Percentiles rank a stretch among this genome's conserved stretches.
These are phyloP conservation scores for Sclerodermus sp. DNA, from an alignment of 2,888 invertebrate species.

Conservation along the genomic window DNA sequence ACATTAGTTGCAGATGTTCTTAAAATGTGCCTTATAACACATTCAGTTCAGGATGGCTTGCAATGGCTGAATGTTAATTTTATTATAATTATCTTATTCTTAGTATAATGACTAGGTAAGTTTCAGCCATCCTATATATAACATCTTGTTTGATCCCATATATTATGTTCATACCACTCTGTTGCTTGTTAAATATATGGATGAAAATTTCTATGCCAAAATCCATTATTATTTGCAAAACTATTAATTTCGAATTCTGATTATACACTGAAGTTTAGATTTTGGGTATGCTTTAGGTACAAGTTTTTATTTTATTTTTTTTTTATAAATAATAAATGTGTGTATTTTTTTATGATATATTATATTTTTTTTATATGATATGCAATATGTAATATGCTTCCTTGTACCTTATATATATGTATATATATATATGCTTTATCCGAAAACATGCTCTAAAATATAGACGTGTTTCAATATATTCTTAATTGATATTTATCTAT, in stretches of 20 bases:
- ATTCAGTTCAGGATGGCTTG: conserved; percentile 48
- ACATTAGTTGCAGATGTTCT: conserved; percentile 31
- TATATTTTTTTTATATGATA: conserved; percentile 20
- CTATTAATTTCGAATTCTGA: neutral
- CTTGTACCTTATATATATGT: conserved; percentile 3
- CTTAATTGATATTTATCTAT: too few relatives aligned
- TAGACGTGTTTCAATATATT: neutral
- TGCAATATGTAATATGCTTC: conserved; percentile 26
- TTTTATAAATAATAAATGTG: conserved; percentile 11
- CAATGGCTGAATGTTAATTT: conserved; percentile 43
- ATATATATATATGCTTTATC: neutral
- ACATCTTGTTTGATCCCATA: conserved; percentile 54
- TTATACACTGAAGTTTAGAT: too few relatives aligned
- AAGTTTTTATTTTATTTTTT: too few relatives aligned
- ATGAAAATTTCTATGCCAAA: conserved; percentile 48
- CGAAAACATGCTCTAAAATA: neutral
- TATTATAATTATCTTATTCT: conserved; percentile 34
- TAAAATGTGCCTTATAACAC: conserved; percentile 41
- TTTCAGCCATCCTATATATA: conserved; percentile 50
- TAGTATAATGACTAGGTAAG: conserved; percentile 56
- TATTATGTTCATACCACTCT: conserved; percentile 41
- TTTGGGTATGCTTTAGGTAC: conserved; percentile 12
- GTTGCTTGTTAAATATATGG: conserved; percentile 39
- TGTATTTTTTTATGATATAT: conserved; percentile 18
- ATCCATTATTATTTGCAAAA: conserved; percentile 26